phyloP scores from a whole-genome alignment of 2,113 vertebrate genomes.

The Spizaetus ornatus region DNA sequence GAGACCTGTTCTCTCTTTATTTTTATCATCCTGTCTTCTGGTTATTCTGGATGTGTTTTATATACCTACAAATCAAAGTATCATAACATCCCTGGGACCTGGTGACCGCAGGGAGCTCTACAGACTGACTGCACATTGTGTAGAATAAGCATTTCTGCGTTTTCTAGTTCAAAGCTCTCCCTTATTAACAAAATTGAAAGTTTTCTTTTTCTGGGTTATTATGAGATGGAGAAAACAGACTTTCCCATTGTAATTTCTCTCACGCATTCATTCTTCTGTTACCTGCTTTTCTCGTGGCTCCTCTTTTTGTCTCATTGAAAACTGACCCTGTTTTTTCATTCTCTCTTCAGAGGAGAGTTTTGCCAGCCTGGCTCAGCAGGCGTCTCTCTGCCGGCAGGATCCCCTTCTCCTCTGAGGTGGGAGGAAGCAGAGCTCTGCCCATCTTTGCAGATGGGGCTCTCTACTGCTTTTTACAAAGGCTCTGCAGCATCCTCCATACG shows the following conservation, averaged over 20 bases:
- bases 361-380: not conserved
- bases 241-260: not conserved
- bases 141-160: not conserved
- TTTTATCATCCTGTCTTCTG: not conserved
- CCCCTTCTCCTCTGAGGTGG: not conserved
- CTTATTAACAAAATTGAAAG: not conserved
- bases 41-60: not conserved
- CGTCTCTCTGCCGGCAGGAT: rapidly evolving
- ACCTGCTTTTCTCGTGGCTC: not conserved
- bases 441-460: not conserved
- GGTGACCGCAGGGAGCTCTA: not conserved
- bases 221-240: not conserved
- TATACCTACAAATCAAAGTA: not conserved
- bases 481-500: not conserved
- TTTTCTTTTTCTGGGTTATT: not conserved
- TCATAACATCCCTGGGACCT: not conserved
- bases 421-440: not conserved
- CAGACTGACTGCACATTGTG: not conserved
- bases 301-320: not conserved
- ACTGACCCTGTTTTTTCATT: not conserved
- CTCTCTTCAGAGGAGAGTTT: not conserved
- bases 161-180: not conserved
- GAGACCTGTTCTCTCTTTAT: not conserved
- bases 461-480: not conserved
- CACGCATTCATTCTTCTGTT: not conserved